A percentile compares a stretch with the other conserved stretches of the same genome.
Conservation (phyloP, 2,888 invertebrate genomes). For the Nemoura dubitans region DNA sequence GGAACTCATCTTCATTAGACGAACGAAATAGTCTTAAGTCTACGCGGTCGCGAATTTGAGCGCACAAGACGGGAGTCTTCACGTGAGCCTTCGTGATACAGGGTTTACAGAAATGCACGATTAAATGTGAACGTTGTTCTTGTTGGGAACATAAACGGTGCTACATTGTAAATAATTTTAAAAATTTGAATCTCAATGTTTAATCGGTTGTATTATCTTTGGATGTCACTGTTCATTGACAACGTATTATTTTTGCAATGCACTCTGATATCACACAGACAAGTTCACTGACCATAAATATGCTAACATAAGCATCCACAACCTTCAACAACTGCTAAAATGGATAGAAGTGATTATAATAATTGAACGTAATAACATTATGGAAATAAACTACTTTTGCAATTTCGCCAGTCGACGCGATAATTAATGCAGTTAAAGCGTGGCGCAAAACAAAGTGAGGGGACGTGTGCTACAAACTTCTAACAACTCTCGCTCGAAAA, state of each 20-base stretch:
- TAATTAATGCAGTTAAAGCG: constrained; percentile 17
- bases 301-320: not conserved
- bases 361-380: constrained; percentile 12
- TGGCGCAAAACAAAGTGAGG: constrained; percentile 8
- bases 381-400: constrained; percentile 7
- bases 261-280: too few relatives aligned
- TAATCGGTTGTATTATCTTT: too few relatives aligned
- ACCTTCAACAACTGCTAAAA: not conserved
- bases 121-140: not conserved
- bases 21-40: constrained; percentile 36
- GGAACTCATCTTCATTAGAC: constrained; percentile 48
- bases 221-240: too few relatives aligned
- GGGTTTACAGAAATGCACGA: not conserved
- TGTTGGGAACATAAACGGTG: too few relatives aligned
- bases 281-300: not conserved
- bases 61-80: not conserved
- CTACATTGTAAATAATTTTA: too few relatives aligned
- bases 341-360: constrained; percentile 7
- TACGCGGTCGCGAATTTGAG: not conserved
- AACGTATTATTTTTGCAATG: too few relatives aligned
- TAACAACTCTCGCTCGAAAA: constrained; percentile 3
- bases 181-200: too few relatives aligned
- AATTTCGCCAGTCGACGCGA: not conserved
- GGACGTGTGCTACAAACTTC: constrained; percentile 9
- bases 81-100: not conserved